phyloP scores from a whole-genome alignment of 2,888 invertebrate genomes.

The Oligia latruncula region DNA sequence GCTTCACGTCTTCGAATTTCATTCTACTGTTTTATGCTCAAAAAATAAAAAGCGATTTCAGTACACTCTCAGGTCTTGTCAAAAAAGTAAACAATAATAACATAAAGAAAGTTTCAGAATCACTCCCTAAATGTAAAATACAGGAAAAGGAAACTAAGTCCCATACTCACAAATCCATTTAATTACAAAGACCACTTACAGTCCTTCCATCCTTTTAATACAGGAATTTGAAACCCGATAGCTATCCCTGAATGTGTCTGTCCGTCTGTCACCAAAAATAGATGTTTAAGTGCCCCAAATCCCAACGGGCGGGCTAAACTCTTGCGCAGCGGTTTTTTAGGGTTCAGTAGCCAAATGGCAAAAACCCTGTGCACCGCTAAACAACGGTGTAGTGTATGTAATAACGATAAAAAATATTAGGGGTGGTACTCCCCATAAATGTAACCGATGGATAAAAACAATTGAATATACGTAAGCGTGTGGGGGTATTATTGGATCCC shows the following conservation, averaged over 20 bases:
- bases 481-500: background rate
- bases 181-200: slow-evolving; percentile 53
- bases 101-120: background rate
- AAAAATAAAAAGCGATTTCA: background rate
- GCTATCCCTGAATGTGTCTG: slow-evolving; percentile 48
- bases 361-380: background rate
- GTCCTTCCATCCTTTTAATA: slow-evolving; percentile 59
- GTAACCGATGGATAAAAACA: background rate
- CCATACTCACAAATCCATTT: slow-evolving; percentile 42
- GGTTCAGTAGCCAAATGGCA: background rate
- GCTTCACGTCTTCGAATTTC: background rate
- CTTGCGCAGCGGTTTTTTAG: slow-evolving; percentile 63
- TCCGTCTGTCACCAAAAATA: slow-evolving; percentile 63
- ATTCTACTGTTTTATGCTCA: background rate
- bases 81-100: background rate
- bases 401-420: background rate
- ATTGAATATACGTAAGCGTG: too few relatives aligned
- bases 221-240: slow-evolving; percentile 60
- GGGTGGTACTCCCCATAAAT: background rate
- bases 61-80: background rate
- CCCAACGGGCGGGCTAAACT: slow-evolving; percentile 63
- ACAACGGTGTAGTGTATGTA: background rate
- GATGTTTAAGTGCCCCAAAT: slow-evolving; percentile 63
- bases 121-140: background rate
- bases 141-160: background rate